Evolutionary conservation across 92 coral and sea anemone species (phyloP), one percentile per base, ranked within the genome.

Genomic region (Metridium senile): DNA sequence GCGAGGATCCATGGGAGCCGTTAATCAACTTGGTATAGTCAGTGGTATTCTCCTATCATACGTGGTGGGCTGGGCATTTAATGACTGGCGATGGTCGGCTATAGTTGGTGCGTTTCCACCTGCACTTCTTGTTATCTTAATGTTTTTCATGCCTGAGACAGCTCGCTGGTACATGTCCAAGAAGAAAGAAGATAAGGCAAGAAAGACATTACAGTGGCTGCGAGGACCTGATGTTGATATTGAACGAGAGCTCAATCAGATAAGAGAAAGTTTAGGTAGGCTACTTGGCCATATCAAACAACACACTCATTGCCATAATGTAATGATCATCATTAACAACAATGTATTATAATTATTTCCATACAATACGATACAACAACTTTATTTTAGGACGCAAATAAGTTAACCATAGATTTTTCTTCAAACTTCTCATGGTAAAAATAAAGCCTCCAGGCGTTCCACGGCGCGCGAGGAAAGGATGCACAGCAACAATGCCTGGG

Each of bases 91-190:
- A 23, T 79, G 88, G 89, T 88, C 97, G 1, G 93, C 97, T 29
- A 68, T 88, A 1, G 82, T 78, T 0, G 97, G 93, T 1, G 72
- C 84, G 1, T 82, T 74, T 1, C 93, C 97, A 0, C 76, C 88
- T 10, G 90, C 90, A 9, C 17, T 83, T 17, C 66, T 91, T 70
- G 81, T 86, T 0, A n/a, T 91, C 3, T 31, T 75, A 8, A 91
- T 91, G 97, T 25, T 63, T 1, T 82, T 91, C 45, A 88, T 88
- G 97, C 97, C 97, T 2, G 97, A 91, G 64, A 88, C 97, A 19
- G 97, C 93, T 9, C 82, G 97, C 20, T 91, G 97, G 97, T 88
- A 85, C 68, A 59, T 91, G 76, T 79, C 86, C 32, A 80, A 74
- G 20, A 75, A 71, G 78, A 91, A 82, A 49, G 93, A 88, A 6